phyloP scores from a whole-genome alignment of 1,140 invertebrate genomes.

The Harlomillsia oculata region DNA sequence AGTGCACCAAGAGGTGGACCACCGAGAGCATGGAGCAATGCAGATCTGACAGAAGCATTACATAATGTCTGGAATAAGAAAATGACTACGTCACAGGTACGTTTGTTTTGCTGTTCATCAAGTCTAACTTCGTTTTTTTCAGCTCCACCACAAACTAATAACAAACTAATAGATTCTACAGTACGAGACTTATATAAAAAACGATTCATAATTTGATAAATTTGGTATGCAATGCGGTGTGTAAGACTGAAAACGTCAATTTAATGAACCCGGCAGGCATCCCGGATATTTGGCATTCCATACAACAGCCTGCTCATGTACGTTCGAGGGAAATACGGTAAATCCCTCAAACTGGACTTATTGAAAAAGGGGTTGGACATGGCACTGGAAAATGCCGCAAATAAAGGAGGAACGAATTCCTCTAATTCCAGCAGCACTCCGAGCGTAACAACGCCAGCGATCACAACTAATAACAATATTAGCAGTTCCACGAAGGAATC shows the following conservation, averaged over 20 bases:
- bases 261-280: constrained; percentile 45
- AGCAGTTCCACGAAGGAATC: background rate
- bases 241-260: background rate
- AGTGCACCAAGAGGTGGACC: constrained; percentile 76
- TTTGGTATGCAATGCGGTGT: background rate
- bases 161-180: background rate
- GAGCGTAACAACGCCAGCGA: background rate
- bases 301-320: constrained; percentile 87
- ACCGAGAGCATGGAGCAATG: constrained; percentile 79
- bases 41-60: constrained; percentile 73
- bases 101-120: background rate
- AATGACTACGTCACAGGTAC: constrained; percentile 76
- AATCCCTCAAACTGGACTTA: constrained; percentile 75
- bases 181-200: background rate
- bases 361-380: constrained; percentile 55
- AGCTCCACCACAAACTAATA: background rate
- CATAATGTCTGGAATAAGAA: constrained; percentile 88
- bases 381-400: constrained; percentile 36
- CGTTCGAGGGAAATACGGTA: constrained; percentile 82
- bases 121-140: background rate
- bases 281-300: constrained; percentile 76
- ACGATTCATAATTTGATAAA: background rate
- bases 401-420: too few species aligned
- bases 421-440: constrained; percentile 46
- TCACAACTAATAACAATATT: background rate